These are phyloP conservation scores for Rhorus exstirpatorius DNA, from an alignment of 2,888 invertebrate genomes.

Conservation along the genomic window DNA sequence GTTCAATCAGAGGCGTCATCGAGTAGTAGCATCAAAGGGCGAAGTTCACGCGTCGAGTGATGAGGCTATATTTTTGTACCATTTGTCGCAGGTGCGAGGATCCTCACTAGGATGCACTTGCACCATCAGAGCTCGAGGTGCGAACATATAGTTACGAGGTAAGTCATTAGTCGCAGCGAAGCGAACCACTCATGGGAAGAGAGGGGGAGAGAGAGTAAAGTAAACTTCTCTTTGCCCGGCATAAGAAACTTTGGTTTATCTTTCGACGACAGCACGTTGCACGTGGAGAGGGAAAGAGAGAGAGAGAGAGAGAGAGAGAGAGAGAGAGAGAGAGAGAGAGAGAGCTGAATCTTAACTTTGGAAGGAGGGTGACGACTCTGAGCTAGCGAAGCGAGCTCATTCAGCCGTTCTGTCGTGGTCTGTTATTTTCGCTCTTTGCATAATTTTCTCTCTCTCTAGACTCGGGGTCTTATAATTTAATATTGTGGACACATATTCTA, in stretches of 20 bases:
- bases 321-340: too few relatives aligned
- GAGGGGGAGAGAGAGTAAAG: slow-evolving; percentile 36
- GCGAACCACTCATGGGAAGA: slow-evolving; percentile 49
- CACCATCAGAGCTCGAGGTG: slow-evolving; percentile 42
- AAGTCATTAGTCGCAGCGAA: slow-evolving; percentile 72
- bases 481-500: slow-evolving; percentile 61
- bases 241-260: slow-evolving; percentile 78
- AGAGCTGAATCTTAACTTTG: slow-evolving; percentile 51
- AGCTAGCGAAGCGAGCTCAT: slow-evolving; percentile 49
- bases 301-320: too few relatives aligned
- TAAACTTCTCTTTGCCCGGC: slow-evolving; percentile 68
- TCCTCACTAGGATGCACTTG: slow-evolving; percentile 33
- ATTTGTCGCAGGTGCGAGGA: slow-evolving; percentile 53
- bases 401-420: slow-evolving; percentile 47
- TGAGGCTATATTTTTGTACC: slow-evolving; percentile 45
- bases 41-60: slow-evolving; percentile 10
- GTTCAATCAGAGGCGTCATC: slow-evolving; percentile 6
- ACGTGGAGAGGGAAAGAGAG: slow-evolving; percentile 33
- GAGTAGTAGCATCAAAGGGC: slow-evolving; percentile 9
- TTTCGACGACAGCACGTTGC: slow-evolving; percentile 68
- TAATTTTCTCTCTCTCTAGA: slow-evolving; percentile 30
- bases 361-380: slow-evolving; percentile 60
- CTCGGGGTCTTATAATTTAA: slow-evolving; percentile 64
- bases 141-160: slow-evolving; percentile 60
- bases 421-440: slow-evolving; percentile 49